These are phyloP conservation scores for Loris lydekkerianus DNA, from an alignment of 2,797 vertebrate species.

Conservation along the genomic window DNA sequence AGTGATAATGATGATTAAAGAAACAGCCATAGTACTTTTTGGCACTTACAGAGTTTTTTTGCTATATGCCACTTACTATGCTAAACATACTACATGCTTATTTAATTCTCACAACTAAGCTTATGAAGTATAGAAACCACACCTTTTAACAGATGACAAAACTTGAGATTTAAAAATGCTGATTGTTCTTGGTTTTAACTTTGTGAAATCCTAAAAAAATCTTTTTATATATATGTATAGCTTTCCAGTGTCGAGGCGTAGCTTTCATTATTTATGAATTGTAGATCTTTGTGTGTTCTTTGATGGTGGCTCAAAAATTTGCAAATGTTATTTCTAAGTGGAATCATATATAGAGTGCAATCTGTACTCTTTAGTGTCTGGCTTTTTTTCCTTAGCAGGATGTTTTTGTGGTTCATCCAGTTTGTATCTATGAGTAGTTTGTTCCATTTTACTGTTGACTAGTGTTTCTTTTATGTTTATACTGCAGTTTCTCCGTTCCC, in stretches of 20 bases:
- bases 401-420: neutral
- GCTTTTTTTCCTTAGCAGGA: neutral
- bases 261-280: slow-evolving; percentile 5
- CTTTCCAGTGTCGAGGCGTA: neutral
- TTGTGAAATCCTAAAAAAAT: neutral
- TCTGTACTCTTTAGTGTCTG: neutral
- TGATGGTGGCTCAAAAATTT: neutral
- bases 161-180: neutral
- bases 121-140: neutral
- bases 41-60: neutral
- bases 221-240: neutral
- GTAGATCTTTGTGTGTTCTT: neutral
- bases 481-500: neutral
- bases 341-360: neutral
- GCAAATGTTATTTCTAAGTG: slow-evolving; percentile 18
- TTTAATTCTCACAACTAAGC: neutral
- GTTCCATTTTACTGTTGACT: neutral
- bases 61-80: neutral
- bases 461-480: neutral
- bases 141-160: neutral
- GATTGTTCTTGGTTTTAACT: neutral
- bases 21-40: neutral
- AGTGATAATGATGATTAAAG: neutral
- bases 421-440: neutral
- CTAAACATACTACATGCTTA: neutral